A percentile compares a stretch with the other conserved stretches of the same genome.
These are phyloP conservation scores for Fragum sueziense DNA, from an alignment of 2,888 invertebrate genomes.

Conservation along the genomic window DNA sequence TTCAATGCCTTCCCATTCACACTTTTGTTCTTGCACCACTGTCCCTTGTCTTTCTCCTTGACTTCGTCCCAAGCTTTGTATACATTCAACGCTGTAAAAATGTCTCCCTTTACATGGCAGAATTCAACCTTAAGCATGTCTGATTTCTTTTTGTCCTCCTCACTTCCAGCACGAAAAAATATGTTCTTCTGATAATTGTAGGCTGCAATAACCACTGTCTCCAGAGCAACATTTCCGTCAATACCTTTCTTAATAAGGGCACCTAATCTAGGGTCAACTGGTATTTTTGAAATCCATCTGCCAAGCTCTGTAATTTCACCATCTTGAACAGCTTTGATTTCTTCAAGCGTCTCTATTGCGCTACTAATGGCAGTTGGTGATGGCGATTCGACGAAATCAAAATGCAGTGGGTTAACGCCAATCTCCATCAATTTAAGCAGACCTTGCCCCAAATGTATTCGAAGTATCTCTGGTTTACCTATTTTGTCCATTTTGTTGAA, in stretches of 20 bases:
- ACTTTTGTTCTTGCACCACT: constrained; percentile 78
- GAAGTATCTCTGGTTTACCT: constrained; percentile 80
- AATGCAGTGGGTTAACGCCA: constrained; percentile 73
- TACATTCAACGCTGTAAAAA: constrained; percentile 73
- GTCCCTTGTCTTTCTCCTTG: constrained; percentile 67
- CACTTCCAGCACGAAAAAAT: constrained; percentile 75
- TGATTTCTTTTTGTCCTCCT: constrained; percentile 69
- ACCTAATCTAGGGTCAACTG: constrained; percentile 77
- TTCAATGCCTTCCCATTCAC: constrained; percentile 79
- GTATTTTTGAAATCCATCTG: constrained; percentile 75
- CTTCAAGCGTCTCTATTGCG: constrained; percentile 70
- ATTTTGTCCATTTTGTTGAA: constrained; percentile 74
- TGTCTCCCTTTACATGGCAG: constrained; percentile 75
- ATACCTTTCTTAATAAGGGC: constrained; percentile 68
- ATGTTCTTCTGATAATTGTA: constrained; percentile 73
- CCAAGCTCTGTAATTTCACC: constrained; percentile 76
- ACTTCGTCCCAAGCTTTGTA: constrained; percentile 72
- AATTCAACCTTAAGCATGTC: constrained; percentile 73
- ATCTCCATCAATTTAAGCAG: constrained; percentile 78
- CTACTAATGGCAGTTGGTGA: constrained; percentile 65
- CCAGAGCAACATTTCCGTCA: constrained; percentile 65
- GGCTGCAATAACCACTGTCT: constrained; percentile 75
- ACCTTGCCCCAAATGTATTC: constrained; percentile 75
- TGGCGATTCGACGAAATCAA: constrained; percentile 80
- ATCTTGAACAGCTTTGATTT: constrained; percentile 73